Conservation (phyloP, 2,888 invertebrate species). For the Lasioglossum pauxillum region DNA sequence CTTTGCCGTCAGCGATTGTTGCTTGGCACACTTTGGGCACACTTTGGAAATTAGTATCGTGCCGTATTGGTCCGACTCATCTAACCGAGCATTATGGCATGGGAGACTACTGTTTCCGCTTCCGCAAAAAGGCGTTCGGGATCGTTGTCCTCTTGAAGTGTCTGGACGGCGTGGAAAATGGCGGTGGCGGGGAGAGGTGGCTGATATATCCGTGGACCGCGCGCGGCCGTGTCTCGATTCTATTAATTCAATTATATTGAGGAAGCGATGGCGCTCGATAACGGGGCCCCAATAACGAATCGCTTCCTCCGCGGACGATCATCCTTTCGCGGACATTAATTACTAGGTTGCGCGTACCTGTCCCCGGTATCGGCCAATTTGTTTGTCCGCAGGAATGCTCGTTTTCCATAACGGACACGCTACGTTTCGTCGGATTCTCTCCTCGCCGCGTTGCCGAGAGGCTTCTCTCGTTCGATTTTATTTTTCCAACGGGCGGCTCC, state of each 20-base stretch:
- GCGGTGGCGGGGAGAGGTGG: background rate
- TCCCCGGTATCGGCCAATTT: slow-evolving; percentile 63
- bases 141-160: slow-evolving; percentile 1
- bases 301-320: slow-evolving; percentile 63
- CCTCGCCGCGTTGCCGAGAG: background rate
- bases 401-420: slow-evolving; percentile 50
- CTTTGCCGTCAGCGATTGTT: no score
- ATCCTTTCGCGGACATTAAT: slow-evolving; percentile 61
- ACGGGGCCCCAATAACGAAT: slow-evolving; percentile 64
- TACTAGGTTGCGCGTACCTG: slow-evolving; percentile 33
- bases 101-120: no score
- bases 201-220: slow-evolving; percentile 46
- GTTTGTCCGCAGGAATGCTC: slow-evolving; percentile 58
- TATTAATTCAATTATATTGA: slow-evolving; percentile 71
- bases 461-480: slow-evolving; percentile 1
- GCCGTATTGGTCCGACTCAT: no score
- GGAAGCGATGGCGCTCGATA: slow-evolving; percentile 67
- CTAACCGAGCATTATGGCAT: no score
- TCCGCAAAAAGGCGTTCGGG: background rate
- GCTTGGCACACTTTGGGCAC: no score
- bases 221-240: slow-evolving; percentile 59
- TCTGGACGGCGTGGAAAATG: background rate
- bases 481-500: slow-evolving; percentile 7
- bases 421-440: slow-evolving; percentile 39
- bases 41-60: no score